Base-by-base conservation (phyloP, 2,797 vertebrate species). In the Trematomus bernacchii region DNA sequence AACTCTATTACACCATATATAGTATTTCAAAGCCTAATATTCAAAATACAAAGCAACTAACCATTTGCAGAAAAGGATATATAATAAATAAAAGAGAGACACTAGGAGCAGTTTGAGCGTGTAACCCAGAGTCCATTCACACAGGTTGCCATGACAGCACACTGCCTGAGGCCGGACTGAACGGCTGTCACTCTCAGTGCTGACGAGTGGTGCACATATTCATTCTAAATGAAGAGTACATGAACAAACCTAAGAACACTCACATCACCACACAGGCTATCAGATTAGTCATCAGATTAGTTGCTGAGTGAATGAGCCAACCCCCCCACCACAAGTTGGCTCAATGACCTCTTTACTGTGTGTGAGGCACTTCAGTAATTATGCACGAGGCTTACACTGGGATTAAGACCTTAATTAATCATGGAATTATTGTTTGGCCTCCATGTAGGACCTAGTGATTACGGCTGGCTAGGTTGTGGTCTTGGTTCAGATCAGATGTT, bases 221-320 rank as follows among this genome's bases (percentile, higher is more conserved):
- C 86, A 79, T 89, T 63, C 53, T 58, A 68, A 77, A 86, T 83
- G 70, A 72, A 64, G 42, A 73, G 15, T 16, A 50, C 54, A 52
- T 30, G 12, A 67, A 55, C 52, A 68, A 51, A 51, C 61, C 33
- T 10, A 13, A 58, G 44, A 53, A 27, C 52, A 55, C 53, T 46
- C 42, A 61, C 51, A 68, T 65, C 64, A 43, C 23, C 7, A 46
- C 54, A 51, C 65, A 52, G 23, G 54, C 11, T 6, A 40, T 67
- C 63, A 82, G 62, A 83, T 81, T 73, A 86, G 82, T 83, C 83
- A 80, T 76, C 76, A 76, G 70, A 87, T 84, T 74, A 79, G 66
- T 58, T 54, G 68, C 27, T 23, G 61, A 81, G 67, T 71, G 79
- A 74, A 67, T 80, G 60, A 76, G 81, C 67, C 67, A 66, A 21